Conservation (phyloP, 2,113 vertebrate species). For the Carollia perspicillata region DNA sequence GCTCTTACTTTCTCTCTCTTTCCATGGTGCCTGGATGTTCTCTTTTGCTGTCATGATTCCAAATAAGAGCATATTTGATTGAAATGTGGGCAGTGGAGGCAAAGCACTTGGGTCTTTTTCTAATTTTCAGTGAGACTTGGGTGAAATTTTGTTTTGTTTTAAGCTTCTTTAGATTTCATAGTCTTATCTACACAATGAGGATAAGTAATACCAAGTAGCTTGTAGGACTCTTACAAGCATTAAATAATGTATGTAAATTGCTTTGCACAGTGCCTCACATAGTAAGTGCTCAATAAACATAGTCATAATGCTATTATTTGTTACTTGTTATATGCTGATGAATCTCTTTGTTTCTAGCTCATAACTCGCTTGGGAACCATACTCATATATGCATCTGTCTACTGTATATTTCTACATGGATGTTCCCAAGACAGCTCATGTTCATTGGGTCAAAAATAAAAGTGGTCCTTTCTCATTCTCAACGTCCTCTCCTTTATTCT, state of each 20-base stretch:
- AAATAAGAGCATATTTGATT: not conserved
- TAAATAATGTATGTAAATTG: not conserved
- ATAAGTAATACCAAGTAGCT: not conserved
- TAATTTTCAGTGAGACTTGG: not conserved
- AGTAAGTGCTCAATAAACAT: not conserved
- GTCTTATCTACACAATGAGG: not conserved
- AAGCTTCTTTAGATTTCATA: constrained; percentile 16
- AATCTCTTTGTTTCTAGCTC: not conserved
- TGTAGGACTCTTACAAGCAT: not conserved
- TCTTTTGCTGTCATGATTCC: not conserved
- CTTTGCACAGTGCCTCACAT: not conserved
- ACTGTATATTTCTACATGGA: not conserved
- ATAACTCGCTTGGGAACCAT: not conserved
- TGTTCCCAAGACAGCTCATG: not conserved
- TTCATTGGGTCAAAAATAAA: not conserved
- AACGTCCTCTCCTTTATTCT: not conserved
- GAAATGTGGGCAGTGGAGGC: not conserved
- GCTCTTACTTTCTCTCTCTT: not conserved
- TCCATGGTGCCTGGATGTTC: not conserved
- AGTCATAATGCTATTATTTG: not conserved
- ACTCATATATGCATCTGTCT: not conserved
- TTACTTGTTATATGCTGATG: not conserved
- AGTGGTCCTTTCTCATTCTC: not conserved
- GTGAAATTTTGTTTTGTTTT: not conserved
- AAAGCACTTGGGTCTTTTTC: not conserved